Evolutionary conservation across 2,888 invertebrate species (phyloP), one percentile per base, ranked within the genome.

Genomic region (Limnephilus rhombicus): DNA sequence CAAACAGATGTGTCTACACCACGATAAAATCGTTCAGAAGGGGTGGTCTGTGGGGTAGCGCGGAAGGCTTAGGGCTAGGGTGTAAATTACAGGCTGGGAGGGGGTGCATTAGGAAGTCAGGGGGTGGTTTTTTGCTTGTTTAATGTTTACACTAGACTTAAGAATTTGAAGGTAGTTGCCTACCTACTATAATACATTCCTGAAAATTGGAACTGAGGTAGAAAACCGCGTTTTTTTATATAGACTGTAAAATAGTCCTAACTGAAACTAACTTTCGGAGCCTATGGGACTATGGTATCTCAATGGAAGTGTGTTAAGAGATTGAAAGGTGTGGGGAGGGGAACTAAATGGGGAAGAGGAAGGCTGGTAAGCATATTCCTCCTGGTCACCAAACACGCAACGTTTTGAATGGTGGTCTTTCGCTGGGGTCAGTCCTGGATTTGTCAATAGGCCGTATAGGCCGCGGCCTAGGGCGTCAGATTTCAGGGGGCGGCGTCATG

Each of bases 1-100:
- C 37, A 89, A 89, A 89, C 88, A 89, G 88, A 89, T 89, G 88
- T 80, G 88, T 89, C 88, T 89, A 80, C 80, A 80, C 88, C 80
- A 80, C 88, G 88, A 89, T 89, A 89, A 68, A 80, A 89, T 89
- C 88, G 88, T 34, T 80, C 88, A 29, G 34, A 37, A 85, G 85
- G 85, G 85, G 85, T 85, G 18, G 41, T 13, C 41, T 29, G 29
- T 83, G 83, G 34, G 83, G 85, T 18, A 34, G 49, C 45, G 29
- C n/a, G 45, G n/a, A 45, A 37, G 85, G n/a, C 34, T 41, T 86
- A 31, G 53, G 29, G 82, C 29, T 15, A 34, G 31, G 31, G 86
- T 24, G 45, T n/a, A 86, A 86, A 85, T 85, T 86, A 86, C 86
- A 86, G 86, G 11, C 12, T 34, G 88, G 15, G 80, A 29, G 88